These are phyloP conservation scores for Tyrophagus putrescentiae DNA, from an alignment of 1,140 invertebrate species.

Conservation along the genomic window DNA sequence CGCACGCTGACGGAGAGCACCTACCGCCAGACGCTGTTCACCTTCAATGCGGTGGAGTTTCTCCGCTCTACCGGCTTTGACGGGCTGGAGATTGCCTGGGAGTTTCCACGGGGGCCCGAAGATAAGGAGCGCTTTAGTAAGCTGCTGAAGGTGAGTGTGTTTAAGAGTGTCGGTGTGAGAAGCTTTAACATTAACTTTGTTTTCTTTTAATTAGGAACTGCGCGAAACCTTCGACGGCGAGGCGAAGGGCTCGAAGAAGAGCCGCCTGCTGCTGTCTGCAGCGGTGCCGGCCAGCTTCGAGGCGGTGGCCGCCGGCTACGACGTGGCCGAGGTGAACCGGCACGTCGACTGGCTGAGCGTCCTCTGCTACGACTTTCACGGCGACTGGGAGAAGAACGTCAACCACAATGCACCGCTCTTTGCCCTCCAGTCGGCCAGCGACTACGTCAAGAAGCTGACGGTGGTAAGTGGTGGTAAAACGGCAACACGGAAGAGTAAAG, in stretches of 20 bases:
- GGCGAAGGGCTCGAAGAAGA: constrained; percentile 51
- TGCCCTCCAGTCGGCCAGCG: constrained; percentile 68
- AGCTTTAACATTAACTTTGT: background rate
- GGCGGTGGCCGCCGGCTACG: constrained; percentile 71
- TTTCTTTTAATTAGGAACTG: constrained; percentile 49
- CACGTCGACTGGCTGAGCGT: constrained; percentile 35
- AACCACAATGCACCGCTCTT: constrained; percentile 50
- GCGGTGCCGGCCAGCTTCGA: constrained; percentile 82
- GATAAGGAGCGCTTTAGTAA: constrained; percentile 40
- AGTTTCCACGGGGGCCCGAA: constrained; percentile 75
- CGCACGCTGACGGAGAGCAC: constrained; percentile 59
- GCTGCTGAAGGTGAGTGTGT: constrained; percentile 31
- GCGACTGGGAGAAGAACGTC: constrained; percentile 27
- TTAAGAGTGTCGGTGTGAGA: background rate
- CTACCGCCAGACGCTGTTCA: constrained; percentile 75
- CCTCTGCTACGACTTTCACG: constrained; percentile 35
- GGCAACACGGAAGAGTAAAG: too few species aligned
- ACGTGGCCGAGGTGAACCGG: constrained; percentile 82
- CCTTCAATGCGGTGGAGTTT: constrained; percentile 82
- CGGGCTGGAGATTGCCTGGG: constrained; percentile 91
- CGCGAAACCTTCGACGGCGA: constrained; percentile 77
- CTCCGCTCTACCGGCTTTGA: constrained; percentile 79
- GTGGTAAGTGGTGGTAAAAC: constrained; percentile 29
- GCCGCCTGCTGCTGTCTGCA: constrained; percentile 65
- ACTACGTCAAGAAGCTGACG: constrained; percentile 29